Base-by-base conservation (phyloP, 2,113 vertebrate species). In the Pantherophis guttatus region DNA sequence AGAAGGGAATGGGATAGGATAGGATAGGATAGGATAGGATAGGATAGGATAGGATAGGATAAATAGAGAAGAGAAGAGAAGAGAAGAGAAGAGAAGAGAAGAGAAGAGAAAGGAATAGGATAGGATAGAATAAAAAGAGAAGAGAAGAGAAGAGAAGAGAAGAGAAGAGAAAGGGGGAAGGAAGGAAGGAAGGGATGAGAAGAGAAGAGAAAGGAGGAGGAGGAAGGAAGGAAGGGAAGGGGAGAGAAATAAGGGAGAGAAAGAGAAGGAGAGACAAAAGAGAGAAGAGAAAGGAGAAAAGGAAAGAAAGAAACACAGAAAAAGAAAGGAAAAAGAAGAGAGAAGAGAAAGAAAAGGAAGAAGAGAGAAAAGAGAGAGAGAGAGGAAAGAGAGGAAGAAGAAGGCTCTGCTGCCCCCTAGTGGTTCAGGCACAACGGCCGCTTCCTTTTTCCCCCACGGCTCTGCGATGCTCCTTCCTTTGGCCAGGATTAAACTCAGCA, bases 361-460 rank as follows among this genome's bases (percentile, higher is more conserved):
- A 19, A 21, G 17, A 19, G 5, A 19, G 10, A 53, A 12, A 11
- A 15, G 3, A 5, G 54, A 23, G 23, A 23, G 1, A 19, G 17
- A 1, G 1, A 17, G 54, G 12, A 54, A 54, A 54, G 15, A 57
- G 11, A 54, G 54, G 5, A 57, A 55, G 23, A 59, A 9, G 2
- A 23, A 5, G 62, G 90, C 87, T 90, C n/a, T 15, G 94, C 93
- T 92, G 97, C 95, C 97, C 95, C 91, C 96, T 92, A 3, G 93
- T 95, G 97, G 94, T 11, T 17, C 62, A 10, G 5, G n/a, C 39
- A 53, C 65, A 50, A 52, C 11, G 0, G 6, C 19, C 3, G 29
- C 23, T 26, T 19, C 8, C 21, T 8, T 59, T 8, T 29, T 4
- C 1, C 29, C 29, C 12, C 5, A 33, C 5, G 5, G n/a, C 65